These are phyloP conservation scores for Lasaia peninsularis DNA, from an alignment of 1,140 invertebrate species.

Conservation along the genomic window DNA sequence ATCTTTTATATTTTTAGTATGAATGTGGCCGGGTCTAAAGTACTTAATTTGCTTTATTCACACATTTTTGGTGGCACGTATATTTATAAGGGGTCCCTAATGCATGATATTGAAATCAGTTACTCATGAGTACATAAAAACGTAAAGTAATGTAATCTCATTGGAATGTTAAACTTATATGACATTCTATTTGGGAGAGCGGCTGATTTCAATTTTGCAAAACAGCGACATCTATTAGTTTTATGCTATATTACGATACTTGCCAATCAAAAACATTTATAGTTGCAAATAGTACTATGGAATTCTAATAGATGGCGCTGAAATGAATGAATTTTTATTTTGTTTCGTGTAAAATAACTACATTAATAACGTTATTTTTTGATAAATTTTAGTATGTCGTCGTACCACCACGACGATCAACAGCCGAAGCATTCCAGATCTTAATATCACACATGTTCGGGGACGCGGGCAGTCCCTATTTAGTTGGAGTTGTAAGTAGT, in stretches of 20 bases:
- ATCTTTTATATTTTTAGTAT: too few relatives aligned
- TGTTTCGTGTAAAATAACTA: background rate
- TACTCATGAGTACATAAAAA: slow-evolving; percentile 54
- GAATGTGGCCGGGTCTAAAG: too few relatives aligned
- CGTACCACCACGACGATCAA: slow-evolving; percentile 91
- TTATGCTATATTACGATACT: slow-evolving; percentile 13
- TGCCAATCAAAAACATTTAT: background rate
- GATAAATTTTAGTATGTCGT: slow-evolving; percentile 87
- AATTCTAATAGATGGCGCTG: slow-evolving; percentile 53
- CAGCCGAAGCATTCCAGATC: slow-evolving; percentile 96
- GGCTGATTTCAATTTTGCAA: slow-evolving; percentile 58
- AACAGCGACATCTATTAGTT: slow-evolving; percentile 65
- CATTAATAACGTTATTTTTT: background rate
- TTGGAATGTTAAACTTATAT: slow-evolving; percentile 44
- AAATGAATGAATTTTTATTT: slow-evolving; percentile 4
- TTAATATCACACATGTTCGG: slow-evolving; percentile 95
- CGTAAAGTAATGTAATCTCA: slow-evolving; percentile 35
- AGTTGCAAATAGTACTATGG: background rate
- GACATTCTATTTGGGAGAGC: slow-evolving; percentile 16
- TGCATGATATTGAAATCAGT: slow-evolving; percentile 62
- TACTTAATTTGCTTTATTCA: background rate
- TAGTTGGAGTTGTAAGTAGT: slow-evolving; percentile 92
- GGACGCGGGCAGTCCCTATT: slow-evolving; percentile 95
- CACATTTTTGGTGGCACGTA: background rate
- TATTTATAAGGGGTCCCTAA: slow-evolving; percentile 5